phyloP scores from a whole-genome alignment of 2,888 invertebrate species.

The Caenorhabditis wallacei region DNA sequence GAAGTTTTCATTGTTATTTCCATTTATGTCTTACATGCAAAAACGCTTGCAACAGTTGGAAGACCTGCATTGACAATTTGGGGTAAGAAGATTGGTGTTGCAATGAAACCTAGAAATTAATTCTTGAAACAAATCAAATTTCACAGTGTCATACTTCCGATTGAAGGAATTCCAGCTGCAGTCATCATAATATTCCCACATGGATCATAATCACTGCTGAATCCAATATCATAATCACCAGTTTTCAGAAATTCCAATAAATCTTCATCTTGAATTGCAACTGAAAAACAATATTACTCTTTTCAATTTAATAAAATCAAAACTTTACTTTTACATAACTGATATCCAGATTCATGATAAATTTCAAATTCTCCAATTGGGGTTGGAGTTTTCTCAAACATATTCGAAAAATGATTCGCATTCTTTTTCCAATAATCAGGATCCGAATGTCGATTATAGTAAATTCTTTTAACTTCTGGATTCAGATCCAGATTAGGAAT shows the following conservation, averaged over 20 bases:
- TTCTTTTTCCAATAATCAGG: slow-evolving; percentile 46
- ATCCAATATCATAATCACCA: slow-evolving; percentile 38
- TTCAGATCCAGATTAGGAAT: background rate
- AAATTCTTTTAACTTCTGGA: slow-evolving; percentile 19
- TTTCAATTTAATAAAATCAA: background rate
- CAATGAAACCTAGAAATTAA: slow-evolving; percentile 20
- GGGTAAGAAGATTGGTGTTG: slow-evolving; percentile 30
- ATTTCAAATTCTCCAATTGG: slow-evolving; percentile 38
- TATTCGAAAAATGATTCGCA: slow-evolving; percentile 35
- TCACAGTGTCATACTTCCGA: slow-evolving; percentile 10
- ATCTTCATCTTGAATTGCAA: slow-evolving; percentile 14
- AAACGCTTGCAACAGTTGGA: slow-evolving; percentile 30
- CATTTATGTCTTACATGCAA: slow-evolving; percentile 11
- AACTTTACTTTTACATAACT: slow-evolving; percentile 31
- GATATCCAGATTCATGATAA: slow-evolving; percentile 37
- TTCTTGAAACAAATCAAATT: background rate
- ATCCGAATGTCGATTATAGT: slow-evolving; percentile 26
- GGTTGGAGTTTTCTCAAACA: slow-evolving; percentile 29
- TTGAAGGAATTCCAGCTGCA: slow-evolving; percentile 26
- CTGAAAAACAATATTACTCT: slow-evolving; percentile 11
- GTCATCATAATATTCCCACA: slow-evolving; percentile 45
- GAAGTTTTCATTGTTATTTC: background rate
- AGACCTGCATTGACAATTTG: slow-evolving; percentile 37
- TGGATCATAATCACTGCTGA: slow-evolving; percentile 46
- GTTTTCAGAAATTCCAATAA: slow-evolving; percentile 12